A percentile compares a stretch with the other conserved stretches of the same genome.
Evolutionary conservation across 2,888 invertebrate species (phyloP).

Genomic region (Theodoxus fluviatilis): DNA sequence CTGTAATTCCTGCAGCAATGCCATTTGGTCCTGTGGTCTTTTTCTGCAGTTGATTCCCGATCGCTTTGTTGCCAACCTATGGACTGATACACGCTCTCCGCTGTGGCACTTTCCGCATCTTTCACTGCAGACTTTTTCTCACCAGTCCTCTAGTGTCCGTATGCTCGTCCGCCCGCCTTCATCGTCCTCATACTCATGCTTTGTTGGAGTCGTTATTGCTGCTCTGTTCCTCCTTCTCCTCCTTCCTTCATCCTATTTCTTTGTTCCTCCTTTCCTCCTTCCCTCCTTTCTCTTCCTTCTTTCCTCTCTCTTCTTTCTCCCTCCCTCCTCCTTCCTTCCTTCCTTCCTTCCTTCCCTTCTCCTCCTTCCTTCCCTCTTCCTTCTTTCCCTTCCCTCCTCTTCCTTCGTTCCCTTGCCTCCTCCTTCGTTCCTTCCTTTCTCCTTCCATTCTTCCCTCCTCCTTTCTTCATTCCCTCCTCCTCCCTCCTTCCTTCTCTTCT

Average conservation of each 20-base stretch:
- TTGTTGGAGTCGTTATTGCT: too few species aligned
- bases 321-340: neutral
- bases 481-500: neutral
- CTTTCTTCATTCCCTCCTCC: neutral
- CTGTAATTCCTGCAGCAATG: too few species aligned
- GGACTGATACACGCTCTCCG: too few species aligned
- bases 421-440: slow-evolving; percentile 9
- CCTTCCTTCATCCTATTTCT: neutral
- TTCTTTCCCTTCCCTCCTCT: neutral
- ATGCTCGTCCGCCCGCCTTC: too few species aligned
- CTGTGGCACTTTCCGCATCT: too few species aligned
- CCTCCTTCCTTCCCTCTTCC: neutral
- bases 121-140: too few species aligned
- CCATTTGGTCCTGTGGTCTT: too few species aligned
- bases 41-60: too few species aligned
- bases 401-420: slow-evolving; percentile 5
- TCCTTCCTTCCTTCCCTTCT: neutral
- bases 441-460: neutral
- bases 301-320: slow-evolving; percentile 8
- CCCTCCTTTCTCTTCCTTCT: neutral
- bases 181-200: too few species aligned
- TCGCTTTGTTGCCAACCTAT: too few species aligned
- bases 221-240: slow-evolving; percentile 5
- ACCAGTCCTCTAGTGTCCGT: too few species aligned
- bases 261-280: slow-evolving; percentile 1